Evolutionary conservation across 2,888 invertebrate genomes (phyloP).

Genomic region (Lithophane ornitopus): DNA sequence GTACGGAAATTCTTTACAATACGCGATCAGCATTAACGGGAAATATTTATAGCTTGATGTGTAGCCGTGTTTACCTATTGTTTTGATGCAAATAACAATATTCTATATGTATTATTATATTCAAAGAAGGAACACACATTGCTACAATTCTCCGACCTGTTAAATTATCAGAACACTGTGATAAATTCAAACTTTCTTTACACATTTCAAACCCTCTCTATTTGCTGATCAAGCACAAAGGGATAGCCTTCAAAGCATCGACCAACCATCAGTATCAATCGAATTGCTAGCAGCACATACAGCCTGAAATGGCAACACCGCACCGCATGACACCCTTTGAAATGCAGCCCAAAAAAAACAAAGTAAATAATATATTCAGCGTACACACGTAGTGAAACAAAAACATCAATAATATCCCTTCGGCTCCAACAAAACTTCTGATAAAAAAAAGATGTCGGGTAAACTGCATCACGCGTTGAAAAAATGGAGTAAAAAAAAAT

Average conservation of each 20-base stretch:
- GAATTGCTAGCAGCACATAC: not conserved
- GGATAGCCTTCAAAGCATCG: slow-evolving; percentile 9
- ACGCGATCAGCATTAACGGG: too few relatives aligned
- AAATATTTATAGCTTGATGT: too few relatives aligned
- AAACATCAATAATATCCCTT: slow-evolving; percentile 48
- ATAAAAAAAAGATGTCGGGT: slow-evolving; percentile 48
- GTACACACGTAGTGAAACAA: slow-evolving; percentile 26
- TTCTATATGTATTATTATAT: too few relatives aligned
- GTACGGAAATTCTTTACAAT: too few relatives aligned
- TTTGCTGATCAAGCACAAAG: slow-evolving; percentile 7
- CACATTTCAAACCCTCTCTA: not conserved
- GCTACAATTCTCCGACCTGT: not conserved
- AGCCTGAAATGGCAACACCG: slow-evolving; percentile 8
- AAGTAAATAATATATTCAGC: slow-evolving; percentile 41
- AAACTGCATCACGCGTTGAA: slow-evolving; percentile 58
- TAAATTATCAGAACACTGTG: not conserved
- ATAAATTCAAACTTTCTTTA: not conserved
- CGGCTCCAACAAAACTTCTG: slow-evolving; percentile 38
- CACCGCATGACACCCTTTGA: slow-evolving; percentile 38
- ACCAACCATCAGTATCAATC: slow-evolving; percentile 23
- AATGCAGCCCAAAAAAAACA: slow-evolving; percentile 27
- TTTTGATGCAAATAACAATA: too few relatives aligned
- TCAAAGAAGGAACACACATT: not conserved
- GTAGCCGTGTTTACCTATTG: too few relatives aligned
- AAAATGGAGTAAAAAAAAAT: slow-evolving; percentile 52